Evolutionary conservation across 92 coral and sea anemone genomes (phyloP).

Genomic region (Blastomussa wellsi): DNA sequence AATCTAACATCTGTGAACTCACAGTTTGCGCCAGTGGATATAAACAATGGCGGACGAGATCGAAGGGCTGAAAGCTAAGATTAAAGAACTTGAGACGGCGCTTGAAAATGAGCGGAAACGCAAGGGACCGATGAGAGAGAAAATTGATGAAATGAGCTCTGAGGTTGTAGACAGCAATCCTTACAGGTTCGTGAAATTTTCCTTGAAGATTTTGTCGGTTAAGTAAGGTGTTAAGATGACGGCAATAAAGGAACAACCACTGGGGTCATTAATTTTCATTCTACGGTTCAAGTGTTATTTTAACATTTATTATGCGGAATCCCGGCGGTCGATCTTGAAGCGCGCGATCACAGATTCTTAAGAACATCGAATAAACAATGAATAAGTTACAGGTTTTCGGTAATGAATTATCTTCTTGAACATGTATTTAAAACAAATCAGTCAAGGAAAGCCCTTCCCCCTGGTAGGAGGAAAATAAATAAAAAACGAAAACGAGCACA

Average conservation of each 20-base stretch:
- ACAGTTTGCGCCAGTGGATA: slow-evolving; percentile 13
- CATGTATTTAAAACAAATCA: background rate
- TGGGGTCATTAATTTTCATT: background rate
- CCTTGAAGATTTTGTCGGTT: background rate
- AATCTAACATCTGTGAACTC: slow-evolving; percentile 26
- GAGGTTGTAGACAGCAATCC: slow-evolving; percentile 98
- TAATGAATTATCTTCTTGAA: slow-evolving; percentile 10
- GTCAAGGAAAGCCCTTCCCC: slow-evolving; percentile 1
- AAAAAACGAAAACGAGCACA: background rate
- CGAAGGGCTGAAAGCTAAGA: slow-evolving; percentile 73
- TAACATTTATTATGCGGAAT: background rate
- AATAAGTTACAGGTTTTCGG: background rate
- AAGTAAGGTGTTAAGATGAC: background rate
- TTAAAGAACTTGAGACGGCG: slow-evolving; percentile 82
- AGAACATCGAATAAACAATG: background rate
- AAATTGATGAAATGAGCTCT: slow-evolving; percentile 79
- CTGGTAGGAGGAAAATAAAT: background rate
- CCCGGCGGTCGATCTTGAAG: background rate
- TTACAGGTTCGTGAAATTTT: slow-evolving; percentile 68
- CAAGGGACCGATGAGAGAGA: slow-evolving; percentile 78
- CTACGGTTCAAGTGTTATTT: background rate
- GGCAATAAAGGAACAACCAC: background rate
- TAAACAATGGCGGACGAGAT: slow-evolving; percentile 83
- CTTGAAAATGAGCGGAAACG: slow-evolving; percentile 78
- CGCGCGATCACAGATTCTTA: background rate